A percentile compares a stretch with the other conserved stretches of the same genome.
Evolutionary conservation across 2,797 vertebrate species (phyloP).

Genomic region (Gymnodraco acuticeps): DNA sequence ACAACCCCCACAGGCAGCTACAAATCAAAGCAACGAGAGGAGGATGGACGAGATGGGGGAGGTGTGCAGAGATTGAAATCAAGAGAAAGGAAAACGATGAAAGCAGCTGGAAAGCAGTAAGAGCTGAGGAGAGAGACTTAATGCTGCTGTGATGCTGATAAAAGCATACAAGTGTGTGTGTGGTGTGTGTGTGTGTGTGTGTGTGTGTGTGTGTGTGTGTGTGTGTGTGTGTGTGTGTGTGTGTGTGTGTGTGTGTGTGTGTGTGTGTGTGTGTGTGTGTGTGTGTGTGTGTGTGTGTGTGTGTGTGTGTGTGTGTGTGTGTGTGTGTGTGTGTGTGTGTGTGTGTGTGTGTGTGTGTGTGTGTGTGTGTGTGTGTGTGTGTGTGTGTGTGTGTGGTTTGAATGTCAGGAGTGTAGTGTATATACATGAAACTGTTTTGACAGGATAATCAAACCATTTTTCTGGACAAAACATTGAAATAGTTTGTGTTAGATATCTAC

Average conservation of each 20-base stretch:
- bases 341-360: not conserved
- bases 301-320: too few relatives aligned
- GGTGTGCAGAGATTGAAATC: constrained; percentile 41
- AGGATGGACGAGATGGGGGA: constrained; percentile 37
- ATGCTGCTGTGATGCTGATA: constrained; percentile 27
- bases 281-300: too few relatives aligned
- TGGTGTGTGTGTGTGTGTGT: too few relatives aligned
- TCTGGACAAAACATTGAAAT: not conserved
- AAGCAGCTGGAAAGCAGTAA: constrained; percentile 21
- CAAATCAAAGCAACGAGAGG: constrained; percentile 49
- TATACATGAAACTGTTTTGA: constrained; percentile 8
- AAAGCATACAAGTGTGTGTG: not conserved
- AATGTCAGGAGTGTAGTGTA: constrained; percentile 39
- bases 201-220: too few relatives aligned
- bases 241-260: too few relatives aligned
- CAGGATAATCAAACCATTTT: not conserved
- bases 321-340: too few relatives aligned
- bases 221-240: too few relatives aligned
- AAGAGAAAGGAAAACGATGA: constrained; percentile 30
- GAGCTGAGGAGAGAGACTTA: constrained; percentile 19
- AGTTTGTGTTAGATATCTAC: not conserved
- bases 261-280: too few relatives aligned
- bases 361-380: constrained; percentile 9
- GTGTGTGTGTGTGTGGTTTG: constrained; percentile 18
- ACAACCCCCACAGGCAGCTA: constrained; percentile 35